These are phyloP conservation scores for Labeo calbasu DNA, from an alignment of 2,797 vertebrate genomes.

Conservation along the genomic window DNA sequence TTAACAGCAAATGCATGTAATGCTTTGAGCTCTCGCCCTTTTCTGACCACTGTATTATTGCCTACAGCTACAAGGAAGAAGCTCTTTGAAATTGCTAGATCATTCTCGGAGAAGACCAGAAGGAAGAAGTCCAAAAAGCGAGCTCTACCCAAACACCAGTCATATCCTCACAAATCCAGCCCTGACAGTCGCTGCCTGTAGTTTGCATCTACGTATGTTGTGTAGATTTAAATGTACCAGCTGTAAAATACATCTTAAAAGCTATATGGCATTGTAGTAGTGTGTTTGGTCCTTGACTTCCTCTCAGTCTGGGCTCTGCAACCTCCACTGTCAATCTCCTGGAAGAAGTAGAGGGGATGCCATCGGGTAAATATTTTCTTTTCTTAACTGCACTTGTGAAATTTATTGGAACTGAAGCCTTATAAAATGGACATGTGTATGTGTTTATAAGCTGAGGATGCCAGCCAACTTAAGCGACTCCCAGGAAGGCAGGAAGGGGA, in stretches of 20 bases:
- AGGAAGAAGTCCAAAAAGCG: constrained; percentile 85
- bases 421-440: background rate
- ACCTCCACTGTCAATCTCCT: constrained; percentile 85
- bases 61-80: constrained; percentile 84
- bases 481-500: constrained; percentile 75
- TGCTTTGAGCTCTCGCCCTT: background rate
- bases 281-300: constrained; percentile 63
- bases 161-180: constrained; percentile 75
- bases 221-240: background rate
- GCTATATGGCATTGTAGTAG: background rate
- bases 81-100: constrained; percentile 85
- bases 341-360: constrained; percentile 81
- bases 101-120: constrained; percentile 86
- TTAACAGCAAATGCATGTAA: background rate
- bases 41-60: constrained; percentile 22
- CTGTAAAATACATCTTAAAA: background rate
- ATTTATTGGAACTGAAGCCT: background rate
- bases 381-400: background rate
- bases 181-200: background rate
- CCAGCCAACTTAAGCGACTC: constrained; percentile 71
- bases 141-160: constrained; percentile 82
- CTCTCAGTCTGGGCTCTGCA: constrained; percentile 77
- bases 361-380: constrained; percentile 74
- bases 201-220: constrained; percentile 1
- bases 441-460: constrained; percentile 75